Base-by-base conservation (phyloP, 2,113 vertebrate genomes). In the Psittacus erithacus region DNA sequence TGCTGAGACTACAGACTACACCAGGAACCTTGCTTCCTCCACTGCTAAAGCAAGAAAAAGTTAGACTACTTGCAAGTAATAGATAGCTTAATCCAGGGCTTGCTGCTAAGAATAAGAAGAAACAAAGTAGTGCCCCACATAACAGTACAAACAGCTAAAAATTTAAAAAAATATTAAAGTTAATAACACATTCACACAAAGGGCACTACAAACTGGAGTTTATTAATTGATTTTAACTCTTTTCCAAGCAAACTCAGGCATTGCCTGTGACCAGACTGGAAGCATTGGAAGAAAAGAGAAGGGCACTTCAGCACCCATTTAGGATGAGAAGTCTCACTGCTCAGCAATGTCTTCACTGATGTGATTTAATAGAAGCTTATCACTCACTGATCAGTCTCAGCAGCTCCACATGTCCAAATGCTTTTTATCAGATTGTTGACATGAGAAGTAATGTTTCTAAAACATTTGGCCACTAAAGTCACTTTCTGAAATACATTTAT, bases 231-330 rank as follows among this genome's bases (percentile, higher is more conserved):
- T 93, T 88, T 79, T 57, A 73, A 70, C 29, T 73, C 46, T 39
- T 9, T 1, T 43, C 3, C 27, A 0, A 60, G 10, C 13, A 29
- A 77, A 59, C 47, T 59, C 17, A 50, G 3, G 12, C 2, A 1
- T 24, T 52, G 15, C 18, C 63, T 71, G 24, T 47, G 47, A 27
- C 35, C 13, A 71, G 11, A 18, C 24, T 46, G 22, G 35, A 60
- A 53, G 31, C 17, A n/a, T 33, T 28, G 39, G 27, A 14, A 70
- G 11, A 9, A 86, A 28, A 2, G 5, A 31, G 49, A 67, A 38
- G 7, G 5, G 4, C 9, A 44, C 8, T 20, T 44, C 43, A 77
- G 39, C 29, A 47, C 2, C 9, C 43, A 4, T 33, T 38, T 39
- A 38, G 25, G 8, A 33, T 38, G 47, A 46, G 13, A 33, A 41